phyloP scores from a whole-genome alignment of 2,113 vertebrate genomes.

The Catharus bicknelli region DNA sequence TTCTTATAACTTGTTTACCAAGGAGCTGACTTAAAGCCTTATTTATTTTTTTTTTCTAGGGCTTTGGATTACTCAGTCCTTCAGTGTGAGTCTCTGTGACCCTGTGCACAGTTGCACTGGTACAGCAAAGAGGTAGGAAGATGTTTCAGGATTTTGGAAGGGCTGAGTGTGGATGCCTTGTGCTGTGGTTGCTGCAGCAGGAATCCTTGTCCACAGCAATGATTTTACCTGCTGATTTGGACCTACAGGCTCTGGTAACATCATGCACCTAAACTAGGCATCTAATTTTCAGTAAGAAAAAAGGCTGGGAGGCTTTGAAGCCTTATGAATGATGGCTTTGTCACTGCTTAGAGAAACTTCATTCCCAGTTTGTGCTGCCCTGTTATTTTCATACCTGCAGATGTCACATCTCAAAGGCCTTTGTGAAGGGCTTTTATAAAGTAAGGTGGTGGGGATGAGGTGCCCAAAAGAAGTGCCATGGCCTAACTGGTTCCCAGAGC shows the following conservation, averaged over 20 bases:
- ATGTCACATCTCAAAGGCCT: background rate
- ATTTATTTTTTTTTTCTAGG: background rate
- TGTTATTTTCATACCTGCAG: background rate
- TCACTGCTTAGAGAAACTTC: background rate
- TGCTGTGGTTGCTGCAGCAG: background rate
- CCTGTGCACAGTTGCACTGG: background rate
- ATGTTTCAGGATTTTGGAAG: background rate
- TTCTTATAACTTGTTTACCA: background rate
- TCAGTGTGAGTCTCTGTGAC: background rate
- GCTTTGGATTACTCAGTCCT: background rate
- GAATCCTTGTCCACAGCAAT: background rate
- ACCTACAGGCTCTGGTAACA: background rate
- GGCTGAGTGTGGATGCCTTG: background rate
- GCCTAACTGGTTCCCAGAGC: background rate
- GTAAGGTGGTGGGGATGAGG: background rate
- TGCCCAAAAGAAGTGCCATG: fast-evolving
- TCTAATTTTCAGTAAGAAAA: background rate
- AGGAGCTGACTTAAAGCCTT: background rate
- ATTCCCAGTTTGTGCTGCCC: background rate
- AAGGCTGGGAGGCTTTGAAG: background rate
- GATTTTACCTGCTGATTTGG: background rate
- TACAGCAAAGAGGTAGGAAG: background rate
- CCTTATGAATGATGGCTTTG: background rate
- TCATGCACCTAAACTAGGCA: background rate
- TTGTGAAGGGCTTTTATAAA: background rate